Evolutionary conservation across 2,113 vertebrate species (phyloP).

Genomic region (Xiphophorus couchianus): DNA sequence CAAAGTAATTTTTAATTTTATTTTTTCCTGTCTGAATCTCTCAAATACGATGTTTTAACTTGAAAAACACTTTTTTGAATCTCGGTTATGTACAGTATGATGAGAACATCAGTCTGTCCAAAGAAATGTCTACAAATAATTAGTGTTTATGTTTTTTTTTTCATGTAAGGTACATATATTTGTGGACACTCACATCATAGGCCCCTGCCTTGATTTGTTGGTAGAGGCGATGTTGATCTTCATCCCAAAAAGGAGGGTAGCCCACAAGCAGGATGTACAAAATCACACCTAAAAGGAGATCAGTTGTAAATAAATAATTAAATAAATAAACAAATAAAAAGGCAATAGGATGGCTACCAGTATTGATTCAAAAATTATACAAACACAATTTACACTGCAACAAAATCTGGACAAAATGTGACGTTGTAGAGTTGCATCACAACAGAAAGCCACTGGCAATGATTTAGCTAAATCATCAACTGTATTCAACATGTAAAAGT

Average conservation of each 20-base stretch:
- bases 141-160: too few relatives aligned
- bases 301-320: neutral
- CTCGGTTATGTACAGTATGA: too few relatives aligned
- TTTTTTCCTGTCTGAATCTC: too few relatives aligned
- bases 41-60: too few relatives aligned
- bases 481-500: conserved; percentile 14
- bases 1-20: too few relatives aligned
- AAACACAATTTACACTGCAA: neutral
- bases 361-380: neutral
- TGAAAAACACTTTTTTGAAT: too few relatives aligned
- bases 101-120: too few relatives aligned
- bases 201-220: conserved; percentile 98
- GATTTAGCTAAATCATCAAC: neutral
- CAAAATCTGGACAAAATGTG: conserved; percentile 16
- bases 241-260: conserved; percentile 98
- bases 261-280: conserved; percentile 97
- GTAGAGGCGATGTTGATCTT: conserved; percentile 97
- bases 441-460: neutral
- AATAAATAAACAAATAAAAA: neutral
- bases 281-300: conserved; percentile 88
- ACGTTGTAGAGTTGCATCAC: too few relatives aligned
- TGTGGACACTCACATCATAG: conserved; percentile 86
- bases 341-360: neutral
- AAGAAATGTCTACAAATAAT: too few relatives aligned
- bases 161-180: neutral